phyloP scores from a whole-genome alignment of 2,888 invertebrate species.

The Blomia tropicalis region DNA sequence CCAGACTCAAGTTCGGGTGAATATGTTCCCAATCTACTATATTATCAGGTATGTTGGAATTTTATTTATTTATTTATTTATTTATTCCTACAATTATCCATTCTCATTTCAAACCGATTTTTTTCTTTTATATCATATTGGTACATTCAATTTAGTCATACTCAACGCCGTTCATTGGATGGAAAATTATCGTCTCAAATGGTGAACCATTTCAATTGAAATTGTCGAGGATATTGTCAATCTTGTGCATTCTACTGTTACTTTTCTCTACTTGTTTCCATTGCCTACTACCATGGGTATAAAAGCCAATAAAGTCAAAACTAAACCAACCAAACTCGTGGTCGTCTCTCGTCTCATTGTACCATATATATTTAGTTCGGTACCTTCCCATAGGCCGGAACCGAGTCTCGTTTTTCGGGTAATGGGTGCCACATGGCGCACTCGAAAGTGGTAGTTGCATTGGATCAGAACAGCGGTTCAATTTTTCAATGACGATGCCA shows the following conservation, averaged over 20 bases:
- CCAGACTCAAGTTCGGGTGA: slow-evolving; percentile 63
- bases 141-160: too few species aligned
- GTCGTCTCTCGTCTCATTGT: too few species aligned
- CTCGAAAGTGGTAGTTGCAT: background rate
- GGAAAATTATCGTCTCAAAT: slow-evolving; percentile 67
- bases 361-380: too few species aligned
- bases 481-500: too few species aligned
- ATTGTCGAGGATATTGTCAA: too few species aligned
- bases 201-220: background rate
- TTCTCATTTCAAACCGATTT: too few species aligned
- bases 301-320: background rate
- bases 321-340: background rate
- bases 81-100: background rate
- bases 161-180: slow-evolving; percentile 51
- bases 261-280: background rate
- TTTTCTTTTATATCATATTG: too few species aligned
- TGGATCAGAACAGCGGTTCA: too few species aligned
- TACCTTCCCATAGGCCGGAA: too few species aligned
- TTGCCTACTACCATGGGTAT: background rate
- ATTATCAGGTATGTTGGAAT: slow-evolving; percentile 63
- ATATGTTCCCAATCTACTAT: slow-evolving; percentile 65
- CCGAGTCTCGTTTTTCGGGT: too few species aligned
- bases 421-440: background rate
- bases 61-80: background rate
- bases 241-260: too few species aligned